Evolutionary conservation across 2,888 invertebrate species (phyloP).

Genomic region (Agrilus biguttatus): DNA sequence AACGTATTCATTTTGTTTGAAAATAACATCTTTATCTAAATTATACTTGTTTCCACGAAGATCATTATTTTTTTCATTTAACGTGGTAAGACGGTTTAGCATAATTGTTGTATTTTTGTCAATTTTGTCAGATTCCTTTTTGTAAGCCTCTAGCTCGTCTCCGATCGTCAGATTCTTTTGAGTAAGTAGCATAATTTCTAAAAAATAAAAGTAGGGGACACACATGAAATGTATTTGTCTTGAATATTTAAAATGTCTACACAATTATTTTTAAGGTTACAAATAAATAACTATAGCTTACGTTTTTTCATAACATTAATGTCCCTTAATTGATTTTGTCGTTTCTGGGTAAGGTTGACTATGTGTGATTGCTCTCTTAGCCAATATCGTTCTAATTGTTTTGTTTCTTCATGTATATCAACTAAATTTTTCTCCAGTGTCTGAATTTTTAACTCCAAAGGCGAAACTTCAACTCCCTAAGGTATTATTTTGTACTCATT

Average conservation of each 20-base stretch:
- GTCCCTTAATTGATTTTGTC: constrained; percentile 51
- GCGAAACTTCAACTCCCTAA: constrained; percentile 31
- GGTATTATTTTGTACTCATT: constrained; percentile 1
- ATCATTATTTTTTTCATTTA: constrained; percentile 40
- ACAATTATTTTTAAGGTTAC: background rate
- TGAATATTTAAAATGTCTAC: too few relatives aligned
- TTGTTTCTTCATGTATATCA: constrained; percentile 44
- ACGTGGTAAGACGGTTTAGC: constrained; percentile 43
- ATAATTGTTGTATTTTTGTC: constrained; percentile 43
- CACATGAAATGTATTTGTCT: background rate
- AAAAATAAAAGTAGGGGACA: constrained; percentile 2
- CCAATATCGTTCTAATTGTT: constrained; percentile 59
- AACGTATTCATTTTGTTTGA: constrained; percentile 36
- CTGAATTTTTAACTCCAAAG: constrained; percentile 47
- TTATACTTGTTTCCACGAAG: constrained; percentile 38
- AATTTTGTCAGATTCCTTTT: constrained; percentile 40
- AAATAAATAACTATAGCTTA: constrained; percentile 24
- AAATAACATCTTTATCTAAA: constrained; percentile 40
- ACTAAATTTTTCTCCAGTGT: constrained; percentile 51
- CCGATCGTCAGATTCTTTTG: constrained; percentile 60
- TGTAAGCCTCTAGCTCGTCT: constrained; percentile 44
- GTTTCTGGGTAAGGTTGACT: constrained; percentile 51
- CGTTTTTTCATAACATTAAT: constrained; percentile 59
- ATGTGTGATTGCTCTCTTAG: constrained; percentile 60
- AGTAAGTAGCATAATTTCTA: constrained; percentile 46